Evolutionary conservation across 2,113 vertebrate species (phyloP).

Genomic region (Tympanuchus pallidicinctus): DNA sequence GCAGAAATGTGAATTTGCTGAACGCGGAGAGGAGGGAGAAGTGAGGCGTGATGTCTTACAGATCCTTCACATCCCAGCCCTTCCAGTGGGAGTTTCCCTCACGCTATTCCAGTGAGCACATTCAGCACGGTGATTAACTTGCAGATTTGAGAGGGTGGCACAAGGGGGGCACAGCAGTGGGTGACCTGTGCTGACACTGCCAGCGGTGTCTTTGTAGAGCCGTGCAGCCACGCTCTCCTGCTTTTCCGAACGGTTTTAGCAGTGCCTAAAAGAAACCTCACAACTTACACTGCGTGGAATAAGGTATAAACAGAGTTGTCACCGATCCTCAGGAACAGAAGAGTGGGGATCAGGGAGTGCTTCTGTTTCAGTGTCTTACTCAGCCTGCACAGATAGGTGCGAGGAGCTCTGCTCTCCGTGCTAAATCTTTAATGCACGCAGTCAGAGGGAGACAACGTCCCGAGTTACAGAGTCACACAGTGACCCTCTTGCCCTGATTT

Average conservation of each 20-base stretch:
- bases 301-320: background rate
- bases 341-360: background rate
- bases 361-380: background rate
- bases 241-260: background rate
- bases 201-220: background rate
- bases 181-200: background rate
- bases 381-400: background rate
- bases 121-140: background rate
- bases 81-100: background rate
- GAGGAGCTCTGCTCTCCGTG: accelerated
- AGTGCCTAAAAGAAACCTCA: background rate
- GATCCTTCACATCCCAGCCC: background rate
- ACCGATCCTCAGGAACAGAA: background rate
- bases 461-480: background rate
- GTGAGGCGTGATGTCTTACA: accelerated
- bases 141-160: background rate
- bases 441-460: background rate
- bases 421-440: background rate
- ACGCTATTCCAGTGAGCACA: background rate
- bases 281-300: background rate
- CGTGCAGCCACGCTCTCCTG: accelerated
- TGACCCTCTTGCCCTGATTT: background rate
- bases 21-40: background rate
- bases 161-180: background rate
- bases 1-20: background rate